A percentile compares a stretch with the other conserved stretches of the same genome.
Evolutionary conservation across 2,113 vertebrate species (phyloP).

Genomic region (Rhipidura dahli): DNA sequence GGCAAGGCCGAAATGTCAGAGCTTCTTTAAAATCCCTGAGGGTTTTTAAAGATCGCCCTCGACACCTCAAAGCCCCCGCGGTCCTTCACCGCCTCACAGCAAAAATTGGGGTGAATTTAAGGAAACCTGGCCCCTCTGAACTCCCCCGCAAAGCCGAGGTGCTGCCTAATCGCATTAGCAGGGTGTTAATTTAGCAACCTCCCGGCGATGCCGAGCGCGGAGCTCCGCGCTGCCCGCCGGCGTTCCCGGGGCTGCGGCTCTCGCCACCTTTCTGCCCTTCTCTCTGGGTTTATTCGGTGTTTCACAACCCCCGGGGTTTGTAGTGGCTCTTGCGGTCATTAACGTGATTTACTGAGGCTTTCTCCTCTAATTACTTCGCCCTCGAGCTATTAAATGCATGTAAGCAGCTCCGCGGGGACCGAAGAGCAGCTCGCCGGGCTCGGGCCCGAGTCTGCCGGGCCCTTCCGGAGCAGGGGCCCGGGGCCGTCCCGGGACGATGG

Average conservation of each 20-base stretch:
- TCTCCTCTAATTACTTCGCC: constrained; percentile 46
- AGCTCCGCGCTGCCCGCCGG: not conserved
- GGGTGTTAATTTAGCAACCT: constrained; percentile 23
- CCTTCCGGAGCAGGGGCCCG: rapidly evolving
- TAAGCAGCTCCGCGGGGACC: not conserved
- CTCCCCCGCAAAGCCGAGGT: not conserved
- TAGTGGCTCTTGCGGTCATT: constrained; percentile 54
- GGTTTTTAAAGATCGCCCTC: not conserved
- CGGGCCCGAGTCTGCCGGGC: not conserved
- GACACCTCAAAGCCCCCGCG: rapidly evolving
- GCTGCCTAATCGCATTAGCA: constrained; percentile 7
- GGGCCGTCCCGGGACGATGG: not conserved
- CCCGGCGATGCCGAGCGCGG: not conserved
- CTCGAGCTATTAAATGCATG: constrained; percentile 18
- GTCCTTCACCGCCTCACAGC: not conserved
- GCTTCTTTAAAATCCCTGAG: not conserved
- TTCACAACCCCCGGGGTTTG: not conserved
- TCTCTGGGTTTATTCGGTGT: not conserved
- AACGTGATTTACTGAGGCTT: constrained; percentile 58
- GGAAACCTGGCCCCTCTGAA: not conserved
- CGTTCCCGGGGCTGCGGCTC: not conserved
- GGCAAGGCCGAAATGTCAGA: not conserved
- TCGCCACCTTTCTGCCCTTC: not conserved
- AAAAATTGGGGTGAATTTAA: not conserved
- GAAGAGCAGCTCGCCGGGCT: not conserved